Percentiles rank a stretch among this genome's conserved stretches.
Conservation (phyloP, 2,888 invertebrate genomes). For the Odontocolon sp. region DNA sequence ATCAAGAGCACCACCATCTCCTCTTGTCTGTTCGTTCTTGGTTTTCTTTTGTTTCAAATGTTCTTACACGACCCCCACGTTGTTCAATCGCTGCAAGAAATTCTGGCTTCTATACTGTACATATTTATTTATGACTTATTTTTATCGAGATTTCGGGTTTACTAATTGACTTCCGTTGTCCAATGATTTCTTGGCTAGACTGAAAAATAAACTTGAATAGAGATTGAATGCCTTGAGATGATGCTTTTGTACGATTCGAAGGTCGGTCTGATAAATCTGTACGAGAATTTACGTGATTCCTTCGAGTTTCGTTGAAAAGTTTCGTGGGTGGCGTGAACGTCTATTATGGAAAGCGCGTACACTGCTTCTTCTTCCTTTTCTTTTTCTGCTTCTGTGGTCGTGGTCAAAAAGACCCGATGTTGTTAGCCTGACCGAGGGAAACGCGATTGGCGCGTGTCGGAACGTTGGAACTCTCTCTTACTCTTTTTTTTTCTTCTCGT, state of each 20-base stretch:
- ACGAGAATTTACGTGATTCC: not conserved
- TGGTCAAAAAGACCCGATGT: conserved; percentile 41
- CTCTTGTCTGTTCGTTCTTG: not conserved
- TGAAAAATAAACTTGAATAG: no score
- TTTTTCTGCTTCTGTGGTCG: conserved; percentile 28
- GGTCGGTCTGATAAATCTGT: not conserved
- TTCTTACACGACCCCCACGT: conserved; percentile 5
- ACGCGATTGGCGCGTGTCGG: conserved; percentile 55
- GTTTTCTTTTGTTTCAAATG: not conserved
- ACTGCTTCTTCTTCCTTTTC: conserved; percentile 32
- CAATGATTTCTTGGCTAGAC: no score
- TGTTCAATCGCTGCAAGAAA: not conserved
- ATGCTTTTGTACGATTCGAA: no score
- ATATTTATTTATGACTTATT: no score
- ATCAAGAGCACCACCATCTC: not conserved
- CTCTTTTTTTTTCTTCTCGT: not conserved
- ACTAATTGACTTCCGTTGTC: no score
- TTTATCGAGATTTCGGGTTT: no score
- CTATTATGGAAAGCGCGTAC: conserved; percentile 49
- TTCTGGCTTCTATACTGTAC: not conserved
- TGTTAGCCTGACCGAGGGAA: conserved; percentile 30
- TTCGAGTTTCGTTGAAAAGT: not conserved
- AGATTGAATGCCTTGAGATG: no score
- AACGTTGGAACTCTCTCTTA: conserved; percentile 28
- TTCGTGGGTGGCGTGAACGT: conserved; percentile 2